These are phyloP conservation scores for Epinotia demarniana DNA, from an alignment of 2,888 invertebrate species.

Conservation along the genomic window DNA sequence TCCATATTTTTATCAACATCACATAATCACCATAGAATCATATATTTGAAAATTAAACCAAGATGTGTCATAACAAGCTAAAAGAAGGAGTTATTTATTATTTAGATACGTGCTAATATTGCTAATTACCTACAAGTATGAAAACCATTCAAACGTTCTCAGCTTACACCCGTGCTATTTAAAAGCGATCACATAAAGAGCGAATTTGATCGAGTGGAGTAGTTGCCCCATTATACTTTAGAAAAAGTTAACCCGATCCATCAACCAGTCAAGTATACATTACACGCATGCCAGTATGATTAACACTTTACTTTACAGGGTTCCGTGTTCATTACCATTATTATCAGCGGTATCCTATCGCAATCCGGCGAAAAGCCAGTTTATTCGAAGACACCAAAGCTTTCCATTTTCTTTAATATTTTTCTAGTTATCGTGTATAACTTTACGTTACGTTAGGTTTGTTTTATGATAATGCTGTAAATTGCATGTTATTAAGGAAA, in stretches of 20 bases:
- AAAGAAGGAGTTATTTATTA: not conserved
- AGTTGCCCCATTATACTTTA: constrained; percentile 28
- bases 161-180: not conserved
- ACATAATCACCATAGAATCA: too few relatives aligned
- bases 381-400: too few relatives aligned
- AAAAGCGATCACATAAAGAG: constrained; percentile 29
- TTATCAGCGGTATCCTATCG: not conserved
- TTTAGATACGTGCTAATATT: not conserved
- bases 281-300: constrained; percentile 12
- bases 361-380: too few relatives aligned
- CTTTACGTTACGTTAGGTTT: too few relatives aligned
- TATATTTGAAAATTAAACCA: too few relatives aligned
- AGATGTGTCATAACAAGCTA: too few relatives aligned
- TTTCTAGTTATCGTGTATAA: too few relatives aligned
- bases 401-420: too few relatives aligned
- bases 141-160: not conserved
- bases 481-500: too few relatives aligned
- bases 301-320: not conserved
- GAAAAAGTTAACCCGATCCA: constrained; percentile 36
- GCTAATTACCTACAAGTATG: not conserved
- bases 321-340: constrained; percentile 4
- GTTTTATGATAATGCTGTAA: too few relatives aligned
- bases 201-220: constrained; percentile 27
- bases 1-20: too few relatives aligned
- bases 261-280: constrained; percentile 35